phyloP scores from a whole-genome alignment of 2,113 vertebrate species.

The Cepphus grylle region DNA sequence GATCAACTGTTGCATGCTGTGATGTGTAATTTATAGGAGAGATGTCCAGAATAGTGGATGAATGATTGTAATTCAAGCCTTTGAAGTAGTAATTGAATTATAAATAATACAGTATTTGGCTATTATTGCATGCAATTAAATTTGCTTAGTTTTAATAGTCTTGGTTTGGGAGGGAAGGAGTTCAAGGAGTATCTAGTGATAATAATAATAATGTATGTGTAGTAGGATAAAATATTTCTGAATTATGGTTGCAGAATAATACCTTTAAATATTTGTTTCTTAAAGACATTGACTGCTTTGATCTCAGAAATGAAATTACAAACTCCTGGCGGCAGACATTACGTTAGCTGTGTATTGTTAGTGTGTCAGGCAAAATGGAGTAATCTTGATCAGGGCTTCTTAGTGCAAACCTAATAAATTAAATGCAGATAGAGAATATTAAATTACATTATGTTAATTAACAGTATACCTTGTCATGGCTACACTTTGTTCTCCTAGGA shows the following conservation, averaged over 20 bases:
- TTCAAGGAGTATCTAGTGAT: not conserved
- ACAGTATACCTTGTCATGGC: not conserved
- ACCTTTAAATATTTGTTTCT: not conserved
- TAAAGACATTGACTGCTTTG: not conserved
- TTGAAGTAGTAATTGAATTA: slow-evolving; percentile 1
- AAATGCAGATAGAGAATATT: not conserved
- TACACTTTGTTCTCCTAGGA: not conserved
- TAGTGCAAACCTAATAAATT: not conserved
- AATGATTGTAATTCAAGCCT: not conserved
- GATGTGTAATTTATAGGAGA: not conserved
- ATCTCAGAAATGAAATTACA: not conserved
- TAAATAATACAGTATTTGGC: not conserved
- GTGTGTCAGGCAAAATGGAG: not conserved
- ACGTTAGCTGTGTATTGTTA: not conserved
- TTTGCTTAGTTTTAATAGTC: not conserved
- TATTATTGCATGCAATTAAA: not conserved
- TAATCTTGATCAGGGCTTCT: not conserved
- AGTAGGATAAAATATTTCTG: not conserved
- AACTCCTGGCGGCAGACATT: not conserved
- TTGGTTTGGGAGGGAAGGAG: not conserved
- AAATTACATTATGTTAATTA: not conserved
- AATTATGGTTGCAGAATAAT: not conserved
- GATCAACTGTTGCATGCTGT: not conserved
- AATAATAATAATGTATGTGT: not conserved
- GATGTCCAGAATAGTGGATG: not conserved